Evolutionary conservation across 35 echinoderm and acorn worm species (phyloP).

Genomic region (Ptychodera flava): DNA sequence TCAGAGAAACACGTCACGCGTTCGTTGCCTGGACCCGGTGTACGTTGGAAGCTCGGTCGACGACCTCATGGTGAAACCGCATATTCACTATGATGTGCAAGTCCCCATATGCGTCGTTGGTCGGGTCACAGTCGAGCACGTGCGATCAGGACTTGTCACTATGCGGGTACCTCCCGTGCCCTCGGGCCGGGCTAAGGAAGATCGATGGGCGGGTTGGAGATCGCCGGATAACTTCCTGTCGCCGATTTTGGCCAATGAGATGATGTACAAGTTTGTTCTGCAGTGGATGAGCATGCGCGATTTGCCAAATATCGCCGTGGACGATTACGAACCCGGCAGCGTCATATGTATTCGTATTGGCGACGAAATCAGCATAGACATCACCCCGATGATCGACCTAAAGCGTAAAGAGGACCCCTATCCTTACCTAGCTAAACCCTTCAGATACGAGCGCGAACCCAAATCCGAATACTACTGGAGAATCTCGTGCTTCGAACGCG

Average conservation of each 20-base stretch:
- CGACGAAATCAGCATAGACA: background rate
- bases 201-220: background rate
- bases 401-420: background rate
- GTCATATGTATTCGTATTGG: background rate
- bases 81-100: background rate
- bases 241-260: background rate
- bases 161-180: background rate
- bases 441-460: background rate
- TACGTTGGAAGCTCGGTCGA: background rate
- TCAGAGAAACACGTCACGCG: background rate
- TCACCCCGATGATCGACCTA: background rate
- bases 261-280: background rate
- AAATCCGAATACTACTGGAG: background rate
- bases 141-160: background rate
- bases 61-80: background rate
- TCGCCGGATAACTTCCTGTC: background rate
- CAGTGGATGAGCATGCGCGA: background rate
- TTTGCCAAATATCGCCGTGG: background rate
- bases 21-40: background rate
- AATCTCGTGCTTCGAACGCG: background rate
- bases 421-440: background rate
- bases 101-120: background rate
- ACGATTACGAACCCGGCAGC: background rate
- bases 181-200: background rate
- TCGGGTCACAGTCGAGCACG: background rate